Evolutionary conservation across 2,113 vertebrate species (phyloP), one percentile per base, ranked within the genome.

Genomic region (Hystrix brachyura): DNA sequence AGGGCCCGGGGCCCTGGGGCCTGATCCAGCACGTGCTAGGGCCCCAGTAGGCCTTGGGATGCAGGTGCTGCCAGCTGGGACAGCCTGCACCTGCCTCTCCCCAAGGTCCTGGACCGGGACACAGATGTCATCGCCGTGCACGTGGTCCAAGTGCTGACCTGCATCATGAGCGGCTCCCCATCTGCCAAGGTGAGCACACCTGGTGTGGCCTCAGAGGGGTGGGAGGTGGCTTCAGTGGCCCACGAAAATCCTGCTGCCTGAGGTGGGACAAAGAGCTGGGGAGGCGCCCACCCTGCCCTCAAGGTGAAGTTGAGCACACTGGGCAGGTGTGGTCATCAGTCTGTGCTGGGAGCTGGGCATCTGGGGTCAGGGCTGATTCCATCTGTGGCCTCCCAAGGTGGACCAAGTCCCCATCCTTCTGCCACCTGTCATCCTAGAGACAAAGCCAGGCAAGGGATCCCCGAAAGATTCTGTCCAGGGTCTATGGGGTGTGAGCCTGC

Each of bases 151-250:
- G 99, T 99, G 85, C 99, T 99, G 91, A 99, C 99, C 0, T 99
- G 99, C 95, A 99, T 99, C 98, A 99, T 99, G 99, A 99, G 99
- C 67, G 99, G 98, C 98, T 99, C 99, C 0, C 99, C 99, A 0
- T 99, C 99, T 0, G 99, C 99, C 97, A 99, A 99, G 99, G 99
- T 99, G 98, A 98, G 98, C 15, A 4, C 0, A 0, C 29, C 19
- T 34, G 29, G 18, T 13, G 12, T 48, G 72, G n/a, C 13, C 46
- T 76, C 14, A 6, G 25, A 27, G 14, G 43, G 43, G 12, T 25
- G 10, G 0, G 23, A 76, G 43, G 43, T 25, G 38, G 72, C 43
- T 27, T 76, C 27, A 19, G 2, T 11, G 67, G 29, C 69, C 65
- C 78, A 57, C 43, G 55, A 86, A 76, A 27, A 80, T 60, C 46